phyloP scores from a whole-genome alignment of 1,140 invertebrate species.

The Portunus trituberculatus region DNA sequence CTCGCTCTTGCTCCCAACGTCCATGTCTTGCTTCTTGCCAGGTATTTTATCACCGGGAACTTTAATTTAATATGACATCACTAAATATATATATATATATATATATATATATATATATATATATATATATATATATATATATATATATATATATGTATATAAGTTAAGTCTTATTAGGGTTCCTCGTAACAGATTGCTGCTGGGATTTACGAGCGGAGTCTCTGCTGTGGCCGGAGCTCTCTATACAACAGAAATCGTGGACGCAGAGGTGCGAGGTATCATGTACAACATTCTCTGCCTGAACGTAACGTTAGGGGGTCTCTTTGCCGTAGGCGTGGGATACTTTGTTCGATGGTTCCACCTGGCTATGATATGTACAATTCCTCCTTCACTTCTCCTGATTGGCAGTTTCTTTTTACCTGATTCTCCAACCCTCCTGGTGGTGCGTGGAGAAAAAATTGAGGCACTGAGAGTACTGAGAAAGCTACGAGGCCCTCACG shows the following conservation, averaged over 20 bases:
- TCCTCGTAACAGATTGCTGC: constrained; percentile 36
- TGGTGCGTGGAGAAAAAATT: not conserved
- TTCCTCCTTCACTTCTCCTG: constrained; percentile 46
- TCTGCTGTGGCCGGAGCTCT: constrained; percentile 10
- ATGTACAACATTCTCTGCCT: constrained; percentile 29
- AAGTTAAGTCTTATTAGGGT: not conserved
- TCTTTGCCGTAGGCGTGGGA: constrained; percentile 51
- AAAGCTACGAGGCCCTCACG: constrained; percentile 51
- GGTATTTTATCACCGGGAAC: not conserved
- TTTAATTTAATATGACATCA: not conserved
- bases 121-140: not conserved
- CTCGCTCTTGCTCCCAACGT: constrained; percentile 2
- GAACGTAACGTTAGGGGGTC: constrained; percentile 46
- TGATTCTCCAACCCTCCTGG: constrained; percentile 45
- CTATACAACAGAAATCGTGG: constrained; percentile 53
- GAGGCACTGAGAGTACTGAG: constrained; percentile 5
- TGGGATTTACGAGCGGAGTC: constrained; percentile 36
- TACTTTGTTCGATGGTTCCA: constrained; percentile 43
- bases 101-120: too few species aligned
- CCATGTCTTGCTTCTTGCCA: not conserved
- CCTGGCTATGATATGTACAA: constrained; percentile 53
- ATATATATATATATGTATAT: too few species aligned
- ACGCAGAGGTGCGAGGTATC: constrained; percentile 45
- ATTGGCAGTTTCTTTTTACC: constrained; percentile 39
- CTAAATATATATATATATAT: not conserved